These are phyloP conservation scores for Pachydiplax longipennis DNA, from an alignment of 2,888 invertebrate species.

Conservation along the genomic window DNA sequence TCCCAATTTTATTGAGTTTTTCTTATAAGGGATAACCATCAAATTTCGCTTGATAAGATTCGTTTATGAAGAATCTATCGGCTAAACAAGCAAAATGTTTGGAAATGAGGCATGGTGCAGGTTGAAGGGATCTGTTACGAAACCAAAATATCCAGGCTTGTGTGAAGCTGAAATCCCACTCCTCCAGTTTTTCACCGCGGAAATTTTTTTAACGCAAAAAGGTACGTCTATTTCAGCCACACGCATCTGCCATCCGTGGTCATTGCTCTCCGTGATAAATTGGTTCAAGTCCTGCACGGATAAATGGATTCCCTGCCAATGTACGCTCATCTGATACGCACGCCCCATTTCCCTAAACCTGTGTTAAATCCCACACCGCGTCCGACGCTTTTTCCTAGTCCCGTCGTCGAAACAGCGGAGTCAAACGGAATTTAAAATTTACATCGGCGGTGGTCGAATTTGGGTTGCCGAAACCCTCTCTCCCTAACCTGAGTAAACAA, in stretches of 20 bases:
- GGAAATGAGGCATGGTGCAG: no score
- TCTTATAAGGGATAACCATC: no score
- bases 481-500: neutral
- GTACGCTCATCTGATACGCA: neutral
- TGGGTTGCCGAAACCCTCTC: neutral
- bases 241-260: neutral
- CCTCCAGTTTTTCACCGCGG: neutral
- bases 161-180: no score
- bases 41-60: no score
- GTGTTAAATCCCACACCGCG: neutral
- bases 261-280: neutral
- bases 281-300: neutral
- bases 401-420: neutral
- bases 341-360: neutral
- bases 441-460: neutral
- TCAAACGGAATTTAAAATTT: neutral
- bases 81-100: no score
- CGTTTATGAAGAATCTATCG: no score
- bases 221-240: neutral
- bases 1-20: no score
- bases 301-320: neutral
- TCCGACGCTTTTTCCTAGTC: neutral
- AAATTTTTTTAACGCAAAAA: neutral
- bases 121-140: no score
- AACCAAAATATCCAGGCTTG: no score